These are phyloP conservation scores for Sceliomorpha sp. DNA, from an alignment of 2,888 invertebrate species.

Conservation along the genomic window DNA sequence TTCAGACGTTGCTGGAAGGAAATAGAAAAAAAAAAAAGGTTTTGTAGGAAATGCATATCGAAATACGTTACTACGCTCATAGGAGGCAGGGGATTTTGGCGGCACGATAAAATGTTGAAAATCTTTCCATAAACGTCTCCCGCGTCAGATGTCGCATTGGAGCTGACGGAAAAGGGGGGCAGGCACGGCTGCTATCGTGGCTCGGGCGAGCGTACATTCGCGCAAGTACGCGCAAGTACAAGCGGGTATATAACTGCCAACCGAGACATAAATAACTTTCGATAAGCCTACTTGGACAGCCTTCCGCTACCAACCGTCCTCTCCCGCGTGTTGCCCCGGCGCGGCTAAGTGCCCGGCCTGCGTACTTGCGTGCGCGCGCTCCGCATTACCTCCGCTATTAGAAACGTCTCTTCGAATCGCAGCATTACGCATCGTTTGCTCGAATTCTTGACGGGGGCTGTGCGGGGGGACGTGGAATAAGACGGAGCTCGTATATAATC, in stretches of 20 bases:
- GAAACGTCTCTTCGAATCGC: slow-evolving; percentile 31
- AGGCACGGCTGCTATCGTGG: too few relatives aligned
- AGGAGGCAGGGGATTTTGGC: too few relatives aligned
- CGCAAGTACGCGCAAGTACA: slow-evolving; percentile 47
- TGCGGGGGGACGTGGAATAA: slow-evolving; percentile 1
- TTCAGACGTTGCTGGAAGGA: too few relatives aligned
- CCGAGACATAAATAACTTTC: slow-evolving; percentile 68
- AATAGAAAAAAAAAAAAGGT: too few relatives aligned
- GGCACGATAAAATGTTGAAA: too few relatives aligned
- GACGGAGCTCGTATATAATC: too few relatives aligned
- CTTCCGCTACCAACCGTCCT: slow-evolving; percentile 62
- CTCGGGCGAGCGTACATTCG: slow-evolving; percentile 30
- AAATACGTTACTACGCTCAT: too few relatives aligned
- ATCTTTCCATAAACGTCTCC: too few relatives aligned
- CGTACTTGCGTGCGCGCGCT: slow-evolving; percentile 28
- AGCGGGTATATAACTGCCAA: slow-evolving; percentile 56
- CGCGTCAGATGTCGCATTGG: too few relatives aligned
- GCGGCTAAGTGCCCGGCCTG: too few relatives aligned
- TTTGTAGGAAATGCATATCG: too few relatives aligned
- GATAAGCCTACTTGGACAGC: slow-evolving; percentile 63
- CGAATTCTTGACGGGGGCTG: background rate
- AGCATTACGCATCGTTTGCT: slow-evolving; percentile 16
- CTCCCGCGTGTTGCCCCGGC: slow-evolving; percentile 32
- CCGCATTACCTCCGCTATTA: slow-evolving; percentile 55
- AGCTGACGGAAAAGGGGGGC: too few relatives aligned